Evolutionary conservation across 2,888 invertebrate genomes (phyloP).

Genomic region (Gymnoscelis rufifasciata): DNA sequence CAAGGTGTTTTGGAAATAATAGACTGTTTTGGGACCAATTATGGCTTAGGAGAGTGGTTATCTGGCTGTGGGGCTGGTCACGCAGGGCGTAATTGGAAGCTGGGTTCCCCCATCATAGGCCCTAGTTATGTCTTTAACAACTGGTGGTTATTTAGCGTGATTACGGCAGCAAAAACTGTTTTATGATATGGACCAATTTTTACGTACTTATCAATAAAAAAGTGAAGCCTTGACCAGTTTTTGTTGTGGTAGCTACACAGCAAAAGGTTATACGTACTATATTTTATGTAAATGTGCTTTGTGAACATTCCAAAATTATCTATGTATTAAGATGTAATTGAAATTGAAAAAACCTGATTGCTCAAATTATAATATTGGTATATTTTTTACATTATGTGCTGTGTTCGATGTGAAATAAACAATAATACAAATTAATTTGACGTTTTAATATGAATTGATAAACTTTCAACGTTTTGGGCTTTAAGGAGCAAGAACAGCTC

Average conservation of each 20-base stretch:
- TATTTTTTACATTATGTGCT: constrained; percentile 26
- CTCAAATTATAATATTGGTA: constrained; percentile 40
- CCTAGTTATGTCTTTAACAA: neutral
- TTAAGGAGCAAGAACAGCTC: too few species aligned
- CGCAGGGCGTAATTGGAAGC: neutral
- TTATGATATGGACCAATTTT: too few species aligned
- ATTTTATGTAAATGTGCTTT: constrained; percentile 28
- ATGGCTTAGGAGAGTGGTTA: constrained; percentile 8
- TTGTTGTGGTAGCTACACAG: too few species aligned
- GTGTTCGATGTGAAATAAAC: constrained; percentile 19
- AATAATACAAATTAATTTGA: neutral
- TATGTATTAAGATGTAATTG: too few species aligned
- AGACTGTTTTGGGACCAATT: constrained; percentile 15
- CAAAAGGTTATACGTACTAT: neutral
- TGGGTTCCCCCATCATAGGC: neutral
- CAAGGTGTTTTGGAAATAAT: constrained; percentile 13
- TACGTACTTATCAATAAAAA: too few species aligned
- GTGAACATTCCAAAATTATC: constrained; percentile 38
- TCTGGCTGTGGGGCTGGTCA: neutral
- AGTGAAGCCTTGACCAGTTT: too few species aligned
- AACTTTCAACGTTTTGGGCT: too few species aligned
- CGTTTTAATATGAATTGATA: neutral
- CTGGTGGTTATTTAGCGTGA: neutral
- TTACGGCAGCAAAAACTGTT: constrained; percentile 1
- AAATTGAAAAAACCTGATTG: constrained; percentile 40